phyloP scores from a whole-genome alignment of 2,888 invertebrate species.

The Sepioteuthis lessoniana region DNA sequence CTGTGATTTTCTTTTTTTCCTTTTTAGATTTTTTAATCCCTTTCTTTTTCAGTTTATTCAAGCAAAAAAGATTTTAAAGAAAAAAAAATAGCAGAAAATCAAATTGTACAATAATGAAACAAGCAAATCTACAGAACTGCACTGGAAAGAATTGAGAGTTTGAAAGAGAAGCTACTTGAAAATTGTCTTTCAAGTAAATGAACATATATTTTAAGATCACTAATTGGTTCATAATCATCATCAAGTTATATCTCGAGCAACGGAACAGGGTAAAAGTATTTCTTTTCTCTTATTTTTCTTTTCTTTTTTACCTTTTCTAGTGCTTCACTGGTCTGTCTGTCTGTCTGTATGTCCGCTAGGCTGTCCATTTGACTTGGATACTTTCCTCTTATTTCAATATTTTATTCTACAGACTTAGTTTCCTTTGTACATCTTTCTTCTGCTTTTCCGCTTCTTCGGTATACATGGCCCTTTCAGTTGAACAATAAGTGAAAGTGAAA shows the following conservation, averaged over 20 bases:
- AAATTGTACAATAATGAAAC: slow-evolving; percentile 18
- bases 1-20: background rate
- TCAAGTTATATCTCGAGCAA: background rate
- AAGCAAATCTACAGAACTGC: background rate
- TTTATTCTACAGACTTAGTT: slow-evolving; percentile 17
- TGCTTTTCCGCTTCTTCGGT: background rate
- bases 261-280: background rate
- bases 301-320: background rate
- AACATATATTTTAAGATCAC: slow-evolving; percentile 11
- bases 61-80: background rate
- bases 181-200: slow-evolving; percentile 33
- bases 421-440: background rate
- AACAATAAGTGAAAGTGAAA: background rate
- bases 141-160: background rate
- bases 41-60: background rate
- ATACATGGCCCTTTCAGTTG: background rate
- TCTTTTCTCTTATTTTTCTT: background rate
- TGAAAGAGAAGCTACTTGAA: background rate
- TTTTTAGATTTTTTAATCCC: slow-evolving; percentile 1
- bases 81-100: background rate
- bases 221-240: background rate
- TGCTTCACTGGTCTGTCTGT: background rate
- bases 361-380: background rate
- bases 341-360: background rate
- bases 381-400: background rate